A percentile compares a stretch with the other conserved stretches of the same genome.
These are phyloP conservation scores for Microctenopoma lineatum DNA, from an alignment of 2,797 vertebrate genomes.

Conservation along the genomic window DNA sequence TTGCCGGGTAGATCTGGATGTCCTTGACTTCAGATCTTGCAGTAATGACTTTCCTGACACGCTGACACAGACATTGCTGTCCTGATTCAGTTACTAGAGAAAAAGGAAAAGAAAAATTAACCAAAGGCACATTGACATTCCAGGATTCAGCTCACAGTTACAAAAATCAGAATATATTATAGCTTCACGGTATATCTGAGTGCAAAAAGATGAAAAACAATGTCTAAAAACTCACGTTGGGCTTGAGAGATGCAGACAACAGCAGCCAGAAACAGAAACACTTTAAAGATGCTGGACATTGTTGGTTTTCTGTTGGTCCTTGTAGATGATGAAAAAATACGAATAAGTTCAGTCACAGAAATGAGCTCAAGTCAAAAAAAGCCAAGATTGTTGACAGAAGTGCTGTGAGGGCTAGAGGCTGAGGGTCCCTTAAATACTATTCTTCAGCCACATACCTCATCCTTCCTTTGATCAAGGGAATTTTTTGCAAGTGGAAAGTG, in stretches of 20 bases:
- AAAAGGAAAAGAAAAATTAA: not conserved
- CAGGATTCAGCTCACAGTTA: not conserved
- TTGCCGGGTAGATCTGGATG: constrained; percentile 64
- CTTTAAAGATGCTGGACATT: constrained; percentile 63
- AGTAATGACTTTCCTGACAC: rapidly evolving
- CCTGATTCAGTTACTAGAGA: constrained; percentile 12
- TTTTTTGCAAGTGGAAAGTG: constrained; percentile 62
- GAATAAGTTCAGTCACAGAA: not conserved
- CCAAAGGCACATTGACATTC: not conserved
- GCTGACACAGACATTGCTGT: constrained; percentile 63
- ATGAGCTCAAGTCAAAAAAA: not conserved
- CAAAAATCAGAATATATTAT: not conserved
- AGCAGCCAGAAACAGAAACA: constrained; percentile 65
- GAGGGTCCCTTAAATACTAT: constrained; percentile 54
- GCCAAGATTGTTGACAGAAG: constrained; percentile 11
- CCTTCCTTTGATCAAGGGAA: constrained; percentile 44
- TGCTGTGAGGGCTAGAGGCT: constrained; percentile 15
- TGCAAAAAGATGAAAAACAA: not conserved
- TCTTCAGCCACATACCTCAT: constrained; percentile 7
- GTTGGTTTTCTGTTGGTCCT: constrained; percentile 37
- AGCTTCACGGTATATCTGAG: not conserved
- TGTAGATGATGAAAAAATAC: not conserved
- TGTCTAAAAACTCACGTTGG: constrained; percentile 60
- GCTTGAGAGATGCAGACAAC: constrained; percentile 55
- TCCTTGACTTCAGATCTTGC: constrained; percentile 17